A percentile compares a stretch with the other conserved stretches of the same genome.
These are phyloP conservation scores for Catalaphyllia jardinei DNA, from an alignment of 64 coral and sea anemone genomes.

Conservation along the genomic window DNA sequence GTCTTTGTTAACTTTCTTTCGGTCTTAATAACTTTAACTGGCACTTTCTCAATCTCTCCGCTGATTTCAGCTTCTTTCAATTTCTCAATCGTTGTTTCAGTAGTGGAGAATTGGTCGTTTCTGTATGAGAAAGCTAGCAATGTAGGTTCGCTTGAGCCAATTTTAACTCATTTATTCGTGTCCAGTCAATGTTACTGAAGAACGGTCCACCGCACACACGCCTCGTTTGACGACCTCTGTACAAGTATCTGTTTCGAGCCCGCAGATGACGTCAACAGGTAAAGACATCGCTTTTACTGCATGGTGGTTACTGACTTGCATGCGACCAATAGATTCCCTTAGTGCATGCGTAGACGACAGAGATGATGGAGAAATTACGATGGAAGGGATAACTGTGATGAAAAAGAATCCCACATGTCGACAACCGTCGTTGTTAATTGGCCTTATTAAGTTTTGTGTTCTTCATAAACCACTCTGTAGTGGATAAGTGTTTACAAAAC, in stretches of 20 bases:
- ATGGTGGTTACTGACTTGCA: background rate
- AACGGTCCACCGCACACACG: background rate
- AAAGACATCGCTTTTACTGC: constrained; percentile 7
- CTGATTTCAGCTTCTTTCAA: too few species aligned
- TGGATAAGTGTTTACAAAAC: too few species aligned
- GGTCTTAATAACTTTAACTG: too few species aligned
- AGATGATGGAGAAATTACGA: background rate
- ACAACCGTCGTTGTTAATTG: too few species aligned
- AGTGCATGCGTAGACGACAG: background rate
- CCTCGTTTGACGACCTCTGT: background rate
- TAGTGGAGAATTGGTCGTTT: background rate
- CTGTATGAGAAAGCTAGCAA: background rate
- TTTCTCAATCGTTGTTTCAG: background rate
- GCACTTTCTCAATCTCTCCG: too few species aligned
- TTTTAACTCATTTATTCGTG: background rate
- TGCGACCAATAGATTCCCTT: background rate
- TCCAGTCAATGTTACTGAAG: constrained; percentile 14
- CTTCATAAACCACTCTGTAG: too few species aligned
- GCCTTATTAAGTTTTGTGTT: too few species aligned
- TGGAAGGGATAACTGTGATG: too few species aligned
- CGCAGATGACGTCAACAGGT: constrained; percentile 13
- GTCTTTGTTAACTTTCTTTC: too few species aligned
- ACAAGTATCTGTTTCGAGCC: background rate
- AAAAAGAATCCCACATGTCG: too few species aligned
- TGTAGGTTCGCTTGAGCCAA: background rate